These are phyloP conservation scores for cat (Felis catus) DNA, from an alignment of 2,113 vertebrate genomes.

Conservation along the genomic window F.catus_Fca126_mat1.0 CM031415.1:155754501-155755000, in stretches of 20 bases:
- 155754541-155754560: neutral
- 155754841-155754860: constrained; percentile 60
- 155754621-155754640: neutral
- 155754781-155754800: constrained; percentile 35
- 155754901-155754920: constrained; percentile 16
- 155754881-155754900: neutral
- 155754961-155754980: constrained; percentile 66
- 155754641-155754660: neutral
- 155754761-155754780: neutral
- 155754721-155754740: constrained; percentile 33
- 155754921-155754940: constrained; percentile 54
- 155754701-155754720: constrained; percentile 17
- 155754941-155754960: constrained; percentile 69
- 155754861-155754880: constrained; percentile 57
- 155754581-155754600: neutral
- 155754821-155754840: constrained; percentile 36
- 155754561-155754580: constrained; percentile 31
- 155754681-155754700: constrained; percentile 35
- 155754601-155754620: neutral
- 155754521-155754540: constrained; percentile 52
- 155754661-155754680: constrained; percentile 43
- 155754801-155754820: constrained; percentile 47
- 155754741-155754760: neutral
- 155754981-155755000: constrained; percentile 75
- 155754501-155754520: constrained; percentile 40